Evolutionary conservation across 2,888 invertebrate genomes (phyloP), one percentile per base, ranked within the genome.

Genomic region (Bombyx huttoni): DNA sequence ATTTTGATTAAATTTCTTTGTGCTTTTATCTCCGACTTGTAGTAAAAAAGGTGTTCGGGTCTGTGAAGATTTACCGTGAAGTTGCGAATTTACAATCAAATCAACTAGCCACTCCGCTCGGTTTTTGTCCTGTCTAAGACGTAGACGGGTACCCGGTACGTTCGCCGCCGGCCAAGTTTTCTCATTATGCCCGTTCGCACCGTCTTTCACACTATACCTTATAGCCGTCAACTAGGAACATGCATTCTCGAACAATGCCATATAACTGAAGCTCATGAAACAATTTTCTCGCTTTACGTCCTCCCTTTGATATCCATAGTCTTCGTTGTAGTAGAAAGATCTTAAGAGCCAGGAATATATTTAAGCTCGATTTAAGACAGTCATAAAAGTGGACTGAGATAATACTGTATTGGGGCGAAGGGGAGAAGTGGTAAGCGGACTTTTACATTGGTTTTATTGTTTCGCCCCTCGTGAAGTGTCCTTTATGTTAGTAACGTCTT

Each of bases 401-500:
- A 73, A 75, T 78, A 68, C 75, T 24, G 24, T 24, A 72, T 68
- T 55, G 63, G 71, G 72, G 73, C 67, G 65, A 66, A 66, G 55
- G 70, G 65, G 70, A 74, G 67, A 60, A 78, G 76, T 73, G 79
- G 82, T 83, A 83, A 80, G 68, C 77, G 75, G 79, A 80, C 78
- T 84, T 86, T 85, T 81, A 85, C 81, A 81, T 75, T 75, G 81
- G 78, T 83, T 86, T 86, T 86, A 85, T 85, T 85, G 78, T 83
- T 74, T 71, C 65, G 61, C 76, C 81, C 82, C 77, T 80, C 78
- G 76, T 77, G 78, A 78, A 78, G 73, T 73, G 64, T 73, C 77
- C 73, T 77, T 80, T 81, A 78, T 81, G 73, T 47, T 40, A 51
- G 35, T 51, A 46, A 47, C n/a, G n/a, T 48, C 51, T 51, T 35